Conservation (phyloP, 2,888 invertebrate species). For the Dynastes tityus region DNA sequence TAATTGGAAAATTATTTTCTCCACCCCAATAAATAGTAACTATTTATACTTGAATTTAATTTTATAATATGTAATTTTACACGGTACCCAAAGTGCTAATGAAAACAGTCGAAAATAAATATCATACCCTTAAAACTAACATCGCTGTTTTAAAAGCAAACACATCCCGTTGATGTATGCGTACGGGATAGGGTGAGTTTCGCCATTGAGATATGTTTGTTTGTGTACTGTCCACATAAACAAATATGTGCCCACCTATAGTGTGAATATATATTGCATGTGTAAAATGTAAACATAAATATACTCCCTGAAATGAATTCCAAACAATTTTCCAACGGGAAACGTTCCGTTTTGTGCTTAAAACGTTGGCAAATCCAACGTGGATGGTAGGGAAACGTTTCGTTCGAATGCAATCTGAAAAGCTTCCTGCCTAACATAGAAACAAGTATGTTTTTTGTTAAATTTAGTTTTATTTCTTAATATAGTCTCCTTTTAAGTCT, state of each 20-base stretch:
- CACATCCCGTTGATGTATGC: background rate
- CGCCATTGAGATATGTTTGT: constrained; percentile 5
- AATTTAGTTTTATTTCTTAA: too few species aligned
- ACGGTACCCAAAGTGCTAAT: background rate
- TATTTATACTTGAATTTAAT: too few species aligned
- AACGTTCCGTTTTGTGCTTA: too few species aligned
- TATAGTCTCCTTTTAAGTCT: too few species aligned
- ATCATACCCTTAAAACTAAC: background rate
- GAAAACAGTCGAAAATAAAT: background rate
- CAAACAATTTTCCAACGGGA: background rate
- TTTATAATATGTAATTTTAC: too few species aligned
- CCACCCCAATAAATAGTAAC: too few species aligned
- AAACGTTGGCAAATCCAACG: too few species aligned
- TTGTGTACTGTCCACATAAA: background rate
- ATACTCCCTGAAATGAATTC: constrained; percentile 4
- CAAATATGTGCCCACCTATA: background rate
- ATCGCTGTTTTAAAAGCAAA: background rate
- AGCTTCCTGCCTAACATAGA: too few species aligned
- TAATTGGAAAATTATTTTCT: too few species aligned
- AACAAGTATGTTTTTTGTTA: too few species aligned
- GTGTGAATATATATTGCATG: background rate
- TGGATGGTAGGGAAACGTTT: too few species aligned
- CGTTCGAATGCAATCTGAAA: too few species aligned
- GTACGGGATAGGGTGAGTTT: background rate
- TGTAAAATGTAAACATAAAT: background rate